Evolutionary conservation across 2,888 invertebrate species (phyloP).

Genomic region (Eristalis pertinax): DNA sequence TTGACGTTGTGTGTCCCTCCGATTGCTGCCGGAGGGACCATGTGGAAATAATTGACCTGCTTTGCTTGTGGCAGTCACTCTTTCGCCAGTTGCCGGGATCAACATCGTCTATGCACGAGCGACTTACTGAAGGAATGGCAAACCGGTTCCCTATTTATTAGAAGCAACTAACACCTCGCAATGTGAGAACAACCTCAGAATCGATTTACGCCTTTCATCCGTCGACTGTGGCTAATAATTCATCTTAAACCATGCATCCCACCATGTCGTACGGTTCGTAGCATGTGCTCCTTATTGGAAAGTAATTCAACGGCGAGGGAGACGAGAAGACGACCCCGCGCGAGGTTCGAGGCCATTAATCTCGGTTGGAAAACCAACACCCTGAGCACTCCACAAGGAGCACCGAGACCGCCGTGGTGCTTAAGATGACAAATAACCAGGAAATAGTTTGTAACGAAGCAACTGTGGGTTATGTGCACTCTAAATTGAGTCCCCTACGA

Average conservation of each 20-base stretch:
- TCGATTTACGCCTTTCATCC: neutral
- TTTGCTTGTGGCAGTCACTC: neutral
- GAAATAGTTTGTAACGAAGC: neutral
- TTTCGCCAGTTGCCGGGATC: too few species aligned
- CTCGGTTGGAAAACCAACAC: neutral
- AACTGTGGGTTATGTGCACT: neutral
- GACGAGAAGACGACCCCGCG: neutral
- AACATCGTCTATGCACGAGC: too few species aligned
- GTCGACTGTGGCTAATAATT: neutral
- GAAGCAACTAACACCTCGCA: neutral
- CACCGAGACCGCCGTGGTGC: neutral
- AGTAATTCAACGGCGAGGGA: neutral
- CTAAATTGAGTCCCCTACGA: neutral
- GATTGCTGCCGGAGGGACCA: neutral
- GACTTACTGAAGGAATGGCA: neutral
- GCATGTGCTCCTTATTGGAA: neutral
- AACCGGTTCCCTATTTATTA: neutral
- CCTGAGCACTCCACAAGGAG: neutral
- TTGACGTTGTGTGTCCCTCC: neutral
- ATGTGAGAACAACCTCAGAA: neutral
- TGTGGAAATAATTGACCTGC: neutral
- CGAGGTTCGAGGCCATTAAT: neutral
- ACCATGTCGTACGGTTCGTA: neutral
- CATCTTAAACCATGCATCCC: neutral
- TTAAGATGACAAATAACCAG: slow-evolving; percentile 1